A percentile compares a stretch with the other conserved stretches of the same genome.
phyloP scores from a whole-genome alignment of 2,113 vertebrate species.

The Struthio camelus region DNA sequence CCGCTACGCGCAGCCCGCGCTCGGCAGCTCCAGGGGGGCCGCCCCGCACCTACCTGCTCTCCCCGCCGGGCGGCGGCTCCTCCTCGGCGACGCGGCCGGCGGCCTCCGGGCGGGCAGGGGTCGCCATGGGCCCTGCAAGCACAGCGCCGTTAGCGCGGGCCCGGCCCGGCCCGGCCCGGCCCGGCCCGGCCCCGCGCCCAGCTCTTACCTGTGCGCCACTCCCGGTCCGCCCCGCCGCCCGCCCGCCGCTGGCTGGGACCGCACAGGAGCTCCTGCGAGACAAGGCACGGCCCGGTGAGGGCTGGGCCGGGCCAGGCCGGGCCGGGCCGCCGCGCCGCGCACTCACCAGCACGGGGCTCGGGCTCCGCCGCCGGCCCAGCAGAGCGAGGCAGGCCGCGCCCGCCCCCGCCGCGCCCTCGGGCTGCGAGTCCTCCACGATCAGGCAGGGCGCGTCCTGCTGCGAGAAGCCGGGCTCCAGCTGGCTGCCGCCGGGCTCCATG shows the following conservation, averaged over 20 bases:
- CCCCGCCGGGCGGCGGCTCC: constrained; percentile 44
- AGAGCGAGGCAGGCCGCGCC: constrained; percentile 81
- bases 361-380: constrained; percentile 78
- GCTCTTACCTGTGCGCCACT: constrained; percentile 47
- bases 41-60: constrained; percentile 64
- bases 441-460: constrained; percentile 86
- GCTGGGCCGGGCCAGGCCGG: not conserved
- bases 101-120: not conserved
- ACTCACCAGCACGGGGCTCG: constrained; percentile 86
- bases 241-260: constrained; percentile 43
- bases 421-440: constrained; percentile 93
- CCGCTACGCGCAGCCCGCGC: too few relatives aligned
- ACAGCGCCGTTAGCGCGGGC: not conserved
- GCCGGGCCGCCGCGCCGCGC: not conserved
- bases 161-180: not conserved
- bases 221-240: not conserved
- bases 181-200: constrained; percentile 32
- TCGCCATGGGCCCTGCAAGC: constrained; percentile 49
- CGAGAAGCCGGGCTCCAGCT: constrained; percentile 85
- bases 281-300: not conserved
- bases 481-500: constrained; percentile 62
- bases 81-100: constrained; percentile 39
- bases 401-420: constrained; percentile 82
- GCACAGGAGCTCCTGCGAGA: constrained; percentile 81
- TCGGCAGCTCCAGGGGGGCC: too few relatives aligned